Base-by-base conservation (phyloP, 2,797 vertebrate genomes). In the Chelmon rostratus region DNA sequence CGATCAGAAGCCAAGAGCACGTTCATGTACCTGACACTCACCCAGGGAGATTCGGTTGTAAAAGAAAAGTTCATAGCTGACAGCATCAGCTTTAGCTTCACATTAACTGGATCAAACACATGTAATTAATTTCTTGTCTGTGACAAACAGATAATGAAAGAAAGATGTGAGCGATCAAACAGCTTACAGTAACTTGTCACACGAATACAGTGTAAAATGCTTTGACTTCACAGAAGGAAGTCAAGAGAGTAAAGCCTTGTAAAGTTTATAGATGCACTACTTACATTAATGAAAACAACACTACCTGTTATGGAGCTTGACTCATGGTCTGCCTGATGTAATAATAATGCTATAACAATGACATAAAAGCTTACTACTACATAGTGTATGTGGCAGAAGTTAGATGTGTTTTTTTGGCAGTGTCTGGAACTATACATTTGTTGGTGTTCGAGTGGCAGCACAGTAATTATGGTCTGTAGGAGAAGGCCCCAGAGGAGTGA, bases 141-240 rank as follows among this genome's bases (percentile, higher is more conserved):
- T 47, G 63, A 72, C 61, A 68, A 46, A 52, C 56, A 70, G 44
- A 54, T 61, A 69, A 68, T 50, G 35, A 78, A 68, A 73, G 13
- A 16, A 73, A 58, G 54, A 76, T 69, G 58, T 25, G 37, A 35
- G 68, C 10, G 23, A 67, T 70, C 35, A 47, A 59, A 57, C n/a
- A 35, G 56, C 12, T 54, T 28, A 18, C 2, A 49, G 46, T 7
- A 33, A 66, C 46, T 66, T 63, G 56, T 73, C 40, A 44, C n/a
- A 37, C 33, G 64, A 50, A 52, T 49, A 23, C 42, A 42, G 8
- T 54, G 18, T 54, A 16, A 23, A 73, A 25, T 8, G 1, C 3
- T 12, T 21, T 61, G n/a, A 25, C 6, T 25, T 37, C 31, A 4
- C 47, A 37, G 19, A 31, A 40, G 18, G 7, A 56, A 44, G 23